Evolutionary conservation across 2,888 invertebrate species (phyloP).

Genomic region (Epistrophe eligans): DNA sequence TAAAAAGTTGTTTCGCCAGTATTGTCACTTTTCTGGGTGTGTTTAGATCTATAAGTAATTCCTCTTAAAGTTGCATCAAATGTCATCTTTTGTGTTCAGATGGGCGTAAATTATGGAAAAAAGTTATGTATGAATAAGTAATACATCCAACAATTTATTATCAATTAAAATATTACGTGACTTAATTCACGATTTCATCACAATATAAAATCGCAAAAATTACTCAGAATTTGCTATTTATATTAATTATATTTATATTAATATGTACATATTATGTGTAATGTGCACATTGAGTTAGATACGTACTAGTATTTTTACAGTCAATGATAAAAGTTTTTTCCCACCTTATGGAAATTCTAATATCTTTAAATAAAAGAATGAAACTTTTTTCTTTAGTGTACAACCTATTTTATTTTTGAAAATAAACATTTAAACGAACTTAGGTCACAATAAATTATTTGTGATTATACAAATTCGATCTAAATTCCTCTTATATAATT

Average conservation of each 20-base stretch:
- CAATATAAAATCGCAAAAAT: slow-evolving; percentile 56
- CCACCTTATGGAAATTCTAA: not conserved
- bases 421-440: too few species aligned
- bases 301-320: slow-evolving; percentile 10
- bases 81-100: not conserved
- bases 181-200: slow-evolving; percentile 70
- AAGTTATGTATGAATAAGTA: slow-evolving; percentile 17
- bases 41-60: not conserved
- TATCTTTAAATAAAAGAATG: too few species aligned
- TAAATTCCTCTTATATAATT: too few species aligned
- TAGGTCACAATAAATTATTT: too few species aligned
- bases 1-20: not conserved
- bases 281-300: not conserved
- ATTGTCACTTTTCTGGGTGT: not conserved
- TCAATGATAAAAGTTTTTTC: not conserved
- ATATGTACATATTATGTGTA: too few species aligned
- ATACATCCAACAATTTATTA: slow-evolving; percentile 57
- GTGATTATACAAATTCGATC: too few species aligned
- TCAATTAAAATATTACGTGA: slow-evolving; percentile 73
- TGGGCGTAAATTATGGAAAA: slow-evolving; percentile 3
- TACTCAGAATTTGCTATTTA: slow-evolving; percentile 33
- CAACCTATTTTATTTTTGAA: too few species aligned
- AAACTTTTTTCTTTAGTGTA: not conserved
- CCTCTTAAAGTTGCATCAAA: not conserved
- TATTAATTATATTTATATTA: not conserved